Percentiles rank a stretch among this genome's conserved stretches.
phyloP scores from a whole-genome alignment of 2,888 invertebrate species.

The Heliconius cydno region DNA sequence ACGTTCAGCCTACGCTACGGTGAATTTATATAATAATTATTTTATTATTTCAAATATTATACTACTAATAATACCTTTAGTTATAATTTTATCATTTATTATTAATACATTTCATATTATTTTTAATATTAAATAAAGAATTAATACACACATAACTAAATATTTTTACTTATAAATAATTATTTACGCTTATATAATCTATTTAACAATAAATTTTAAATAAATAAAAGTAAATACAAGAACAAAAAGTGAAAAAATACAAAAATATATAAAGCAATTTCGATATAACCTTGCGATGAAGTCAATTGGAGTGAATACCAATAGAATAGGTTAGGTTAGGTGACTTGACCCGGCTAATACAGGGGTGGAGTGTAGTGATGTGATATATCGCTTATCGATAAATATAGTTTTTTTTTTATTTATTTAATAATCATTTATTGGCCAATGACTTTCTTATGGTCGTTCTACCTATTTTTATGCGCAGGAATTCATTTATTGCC shows the following conservation, averaged over 20 bases:
- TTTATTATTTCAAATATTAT: constrained; percentile 8
- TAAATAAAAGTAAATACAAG: not conserved
- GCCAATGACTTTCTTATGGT: too few species aligned
- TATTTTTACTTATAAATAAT: not conserved
- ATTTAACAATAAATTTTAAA: not conserved
- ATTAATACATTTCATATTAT: not conserved
- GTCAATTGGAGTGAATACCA: constrained; percentile 59
- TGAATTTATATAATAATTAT: constrained; percentile 15
- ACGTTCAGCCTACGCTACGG: constrained; percentile 24
- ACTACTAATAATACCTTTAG: not conserved
- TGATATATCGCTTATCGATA: constrained; percentile 1
- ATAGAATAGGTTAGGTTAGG: constrained; percentile 64
- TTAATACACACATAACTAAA: not conserved
- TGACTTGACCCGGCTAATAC: constrained; percentile 75
- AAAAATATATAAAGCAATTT: constrained; percentile 44
- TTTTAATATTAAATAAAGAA: not conserved
- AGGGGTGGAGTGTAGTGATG: constrained; percentile 58
- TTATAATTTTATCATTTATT: not conserved
- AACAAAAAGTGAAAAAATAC: constrained; percentile 7
- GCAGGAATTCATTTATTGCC: too few species aligned
- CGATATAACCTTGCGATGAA: constrained; percentile 43
- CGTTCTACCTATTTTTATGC: too few species aligned
- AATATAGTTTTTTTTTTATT: not conserved
- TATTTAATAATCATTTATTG: too few species aligned
- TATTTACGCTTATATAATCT: not conserved